Evolutionary conservation across 2,113 vertebrate genomes (phyloP), one percentile per base, ranked within the genome.

Genomic region (Chelonoidis abingdonii): DNA sequence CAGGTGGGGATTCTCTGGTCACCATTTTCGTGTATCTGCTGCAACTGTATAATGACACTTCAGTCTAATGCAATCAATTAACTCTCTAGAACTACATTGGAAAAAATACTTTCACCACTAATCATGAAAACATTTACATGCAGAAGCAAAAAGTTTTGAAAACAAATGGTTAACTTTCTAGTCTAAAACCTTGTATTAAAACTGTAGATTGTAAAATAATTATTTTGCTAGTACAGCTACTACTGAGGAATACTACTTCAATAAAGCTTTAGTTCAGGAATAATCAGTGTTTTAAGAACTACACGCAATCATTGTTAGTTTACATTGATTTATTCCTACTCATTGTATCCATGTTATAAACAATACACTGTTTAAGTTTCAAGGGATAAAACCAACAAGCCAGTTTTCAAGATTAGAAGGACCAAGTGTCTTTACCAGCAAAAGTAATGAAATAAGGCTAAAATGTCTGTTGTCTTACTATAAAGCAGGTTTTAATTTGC

Each of bases 241-340:
- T 83, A 14, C 35, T 2, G 25, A 54, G 47, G 13, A 24, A 50
- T 54, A 24, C 27, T 44, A 9, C 82, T 85, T 41, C 83, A 16
- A 24, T 90, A 1, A 89, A 89, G 53, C 57, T 56, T 94, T 69
- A 49, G 9, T 80, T 84, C 16, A 57, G 50, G 41, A 84, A 80
- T 65, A 80, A 84, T 88, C 65, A 44, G 80, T 38, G 6, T 49
- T 91, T 29, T 54, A 96, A 94, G 35, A 91, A 96, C 53, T 91
- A 59, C 79, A 94, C 89, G 86, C 80, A 53, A 29, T 19, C 7
- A 65, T 4, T 27, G 21, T 95, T 83, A 96, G 87, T 90, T 94
- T 49, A 57, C 93, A 96, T 95, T 96, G 86, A 92, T 96, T 97
- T 98, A 98, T 97, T 97, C 94, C 92, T 97, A 88, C 57, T 95